Conservation (phyloP, 2,888 invertebrate species). For the Trimorus sp. region DNA sequence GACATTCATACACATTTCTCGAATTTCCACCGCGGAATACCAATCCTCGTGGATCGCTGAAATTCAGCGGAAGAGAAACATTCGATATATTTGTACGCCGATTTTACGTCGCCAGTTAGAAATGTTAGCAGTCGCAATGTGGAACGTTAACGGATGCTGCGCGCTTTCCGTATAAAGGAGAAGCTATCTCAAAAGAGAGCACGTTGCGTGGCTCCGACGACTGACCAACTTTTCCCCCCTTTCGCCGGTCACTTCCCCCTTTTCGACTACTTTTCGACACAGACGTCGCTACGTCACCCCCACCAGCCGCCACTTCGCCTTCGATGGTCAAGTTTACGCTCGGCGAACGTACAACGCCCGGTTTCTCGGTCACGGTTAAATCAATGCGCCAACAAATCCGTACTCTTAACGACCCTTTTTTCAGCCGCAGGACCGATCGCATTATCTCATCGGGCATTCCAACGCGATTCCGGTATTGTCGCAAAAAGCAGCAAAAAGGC, state of each 20-base stretch:
- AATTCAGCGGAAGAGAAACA: constrained; percentile 47
- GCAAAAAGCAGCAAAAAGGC: too few species aligned
- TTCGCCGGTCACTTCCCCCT: constrained; percentile 54
- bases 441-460: too few species aligned
- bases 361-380: constrained; percentile 79
- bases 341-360: constrained; percentile 61
- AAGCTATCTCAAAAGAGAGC: constrained; percentile 60
- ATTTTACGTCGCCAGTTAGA: constrained; percentile 44
- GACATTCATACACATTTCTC: constrained; percentile 14
- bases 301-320: constrained; percentile 37
- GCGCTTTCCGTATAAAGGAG: constrained; percentile 62
- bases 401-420: background rate
- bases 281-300: constrained; percentile 36
- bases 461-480: too few species aligned
- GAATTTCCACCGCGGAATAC: constrained; percentile 49
- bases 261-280: constrained; percentile 59
- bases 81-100: constrained; percentile 39
- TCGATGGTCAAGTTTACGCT: constrained; percentile 56
- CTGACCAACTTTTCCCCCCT: constrained; percentile 66
- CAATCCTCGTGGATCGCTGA: background rate
- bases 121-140: constrained; percentile 61
- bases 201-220: constrained; percentile 50
- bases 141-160: constrained; percentile 65
- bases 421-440: background rate
- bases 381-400: constrained; percentile 51